Base-by-base conservation (phyloP, 2,797 vertebrate genomes). In the Enteromius radiatus region DNA sequence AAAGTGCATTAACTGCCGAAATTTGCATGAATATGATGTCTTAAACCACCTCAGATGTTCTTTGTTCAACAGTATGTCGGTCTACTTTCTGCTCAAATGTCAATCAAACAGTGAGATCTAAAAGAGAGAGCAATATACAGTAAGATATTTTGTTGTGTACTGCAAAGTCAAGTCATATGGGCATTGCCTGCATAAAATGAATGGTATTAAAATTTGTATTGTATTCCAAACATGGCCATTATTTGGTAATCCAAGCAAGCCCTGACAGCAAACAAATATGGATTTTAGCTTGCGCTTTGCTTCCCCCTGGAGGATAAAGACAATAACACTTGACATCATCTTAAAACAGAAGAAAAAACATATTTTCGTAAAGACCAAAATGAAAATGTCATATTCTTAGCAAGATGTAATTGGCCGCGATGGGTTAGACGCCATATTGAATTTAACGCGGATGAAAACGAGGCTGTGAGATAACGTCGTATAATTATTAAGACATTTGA, bases 251-350 rank as follows among this genome's bases (percentile, higher is more conserved):
- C 63, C 8, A 36, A 9, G 10, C 31, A 36, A 65, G 0, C 31
- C 19, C 9, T 11, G 8, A 19, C 9, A n/a, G 64, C 4, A 67
- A 67, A 67, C 19, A 12, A n/a, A 5, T n/a, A 23, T 8, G 14
- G n/a, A 6, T 23, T 10, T 5, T 28, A 19, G 2, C 31, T 19
- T 52, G 63, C 15, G 9, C n/a, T 9, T 61, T 61, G 36, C 36
- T 61, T 26, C 78, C 52, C 78, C 70, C 78, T 80, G 26, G 52
- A 45, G 78, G 52, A 71, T 33, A 45, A 23, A 70, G 2, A 61
- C n/a, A 61, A 8, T 33, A 28, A 19, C 31, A 65, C 9, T 31
- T 36, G 64, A 65, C 19, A 9, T 19, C 63, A 11, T 21, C 31
- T 11, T 23, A 26, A 26, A 26, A 61, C 12, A 61, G 28, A 63